Base-by-base conservation (phyloP, 2,797 vertebrate species). In the Rallus crepitans region DNA sequence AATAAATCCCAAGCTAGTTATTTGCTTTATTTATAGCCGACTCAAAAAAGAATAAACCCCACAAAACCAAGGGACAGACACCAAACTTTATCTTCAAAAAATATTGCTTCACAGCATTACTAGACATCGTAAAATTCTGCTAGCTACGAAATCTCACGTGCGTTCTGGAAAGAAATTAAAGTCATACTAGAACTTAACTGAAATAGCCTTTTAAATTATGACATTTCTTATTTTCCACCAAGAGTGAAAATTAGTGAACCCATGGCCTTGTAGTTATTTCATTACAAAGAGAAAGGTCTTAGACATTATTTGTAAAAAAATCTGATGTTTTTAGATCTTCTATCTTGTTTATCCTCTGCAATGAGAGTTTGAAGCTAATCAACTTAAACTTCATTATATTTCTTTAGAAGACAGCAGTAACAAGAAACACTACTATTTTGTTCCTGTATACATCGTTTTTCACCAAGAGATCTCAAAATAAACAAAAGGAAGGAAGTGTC, bases 401-500 rank as follows among this genome's bases (percentile, higher is more conserved):
- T 81, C 37, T 93, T 70, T 55, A 25, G 69, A 63, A 71, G 31
- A 31, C 6, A 53, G 2, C 47, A 86, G 15, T 66, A 91, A 63
- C 10, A 50, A 81, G 17, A 16, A 83, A 75, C 23, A 20, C 4
- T 37, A n/a, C 8, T 56, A 19, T 75, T 94, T 72, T 65, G 4
- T 65, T 88, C 63, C 81, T 83, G 31, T 11, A 42, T 12, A 42
- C 11, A 63, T 16, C 0, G 59, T 61, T 94, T 93, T 93, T 82
- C 56, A 92, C 24, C 28, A 66, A 50, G 30, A 20, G 39, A 72
- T 88, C 73, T 84, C 79, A 91, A 87, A 93, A 82, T 72, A 37
- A 21, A 78, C 47, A 82, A 75, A 90, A 82, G 90, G 92, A 96
- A 95, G 94, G 90, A 96, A 96, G 79, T 8, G 37, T 42, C 90